Percentiles rank a stretch among this genome's conserved stretches.
phyloP scores from a whole-genome alignment of 2,113 vertebrate species.

The Promerops cafer region DNA sequence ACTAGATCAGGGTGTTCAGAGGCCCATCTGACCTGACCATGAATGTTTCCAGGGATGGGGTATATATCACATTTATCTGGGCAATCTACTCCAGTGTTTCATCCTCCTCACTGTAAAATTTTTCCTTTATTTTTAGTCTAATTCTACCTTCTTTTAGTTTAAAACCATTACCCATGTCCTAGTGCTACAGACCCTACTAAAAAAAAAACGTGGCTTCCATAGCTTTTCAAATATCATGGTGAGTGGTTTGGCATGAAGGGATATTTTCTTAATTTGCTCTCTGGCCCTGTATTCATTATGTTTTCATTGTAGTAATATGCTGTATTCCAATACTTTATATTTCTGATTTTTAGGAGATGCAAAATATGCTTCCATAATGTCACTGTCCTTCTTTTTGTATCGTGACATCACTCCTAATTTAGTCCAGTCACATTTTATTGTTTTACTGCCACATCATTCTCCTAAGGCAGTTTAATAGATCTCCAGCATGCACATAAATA shows the following conservation, averaged over 20 bases:
- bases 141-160: background rate
- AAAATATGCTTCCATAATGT: background rate
- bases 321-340: background rate
- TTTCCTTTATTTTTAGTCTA: background rate
- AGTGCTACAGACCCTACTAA: background rate
- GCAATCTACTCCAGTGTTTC: background rate
- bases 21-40: background rate
- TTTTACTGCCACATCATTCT: background rate
- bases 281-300: background rate
- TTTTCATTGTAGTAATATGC: background rate
- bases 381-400: background rate
- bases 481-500: background rate
- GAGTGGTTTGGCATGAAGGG: background rate
- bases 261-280: background rate
- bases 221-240: background rate
- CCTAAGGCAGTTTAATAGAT: background rate
- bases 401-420: background rate
- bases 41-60: background rate
- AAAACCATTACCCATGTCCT: background rate
- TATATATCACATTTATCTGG: background rate
- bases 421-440: background rate
- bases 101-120: accelerated
- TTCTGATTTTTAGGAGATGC: background rate
- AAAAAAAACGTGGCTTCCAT: background rate
- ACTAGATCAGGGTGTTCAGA: background rate